Base-by-base conservation (phyloP, 2,888 invertebrate genomes). In the Drosophila nigricruria region DNA sequence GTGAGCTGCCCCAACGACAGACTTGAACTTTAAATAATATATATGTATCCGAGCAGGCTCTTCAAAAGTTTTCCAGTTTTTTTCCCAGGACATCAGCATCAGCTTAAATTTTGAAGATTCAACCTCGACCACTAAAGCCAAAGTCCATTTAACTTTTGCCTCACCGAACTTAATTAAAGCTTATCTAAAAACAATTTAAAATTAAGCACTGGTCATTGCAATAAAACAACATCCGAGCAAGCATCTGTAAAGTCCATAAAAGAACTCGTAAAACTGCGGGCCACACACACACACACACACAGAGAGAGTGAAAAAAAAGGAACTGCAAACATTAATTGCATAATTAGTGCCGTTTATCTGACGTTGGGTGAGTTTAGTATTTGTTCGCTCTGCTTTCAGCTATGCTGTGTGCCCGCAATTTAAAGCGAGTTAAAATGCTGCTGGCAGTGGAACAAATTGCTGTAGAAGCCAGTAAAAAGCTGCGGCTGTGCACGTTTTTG, bases 181-280 rank as follows among this genome's bases (percentile, higher is more conserved):
- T 83, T 81, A 86, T 84, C 84, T 77, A 66, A 83, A 87, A 81
- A 60, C 84, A 77, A 84, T 84, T 86, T 77, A 62, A 75, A 70
- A 73, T 77, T 74, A 79, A 83, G 56, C 73, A 59, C 57, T 62
- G 75, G 43, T 70, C 73, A 65, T 49, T 69, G 67, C 65, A 65
- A 70, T 81, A 71, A 83, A 78, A 70, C 53, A 64, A 56, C 60
- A 62, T 47, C 54, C 45, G 72, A 49, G 52, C 45, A 70, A 49
- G 52, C 45, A 70, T 50, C 70, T 65, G 10, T 54, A 16, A 36
- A 61, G 71, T 74, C 52, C 71, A 72, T 72, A 73, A 79, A 75
- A 76, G 53, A 32, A 53, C 54, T 81, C 79, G 71, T 81, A 64
- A 80, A 82, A 70, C 53, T 49, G 53, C 25, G 38, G 73, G 65